A percentile compares a stretch with the other conserved stretches of the same genome.
Conservation (phyloP, 2,888 invertebrate species). For the Protonemura montana region DNA sequence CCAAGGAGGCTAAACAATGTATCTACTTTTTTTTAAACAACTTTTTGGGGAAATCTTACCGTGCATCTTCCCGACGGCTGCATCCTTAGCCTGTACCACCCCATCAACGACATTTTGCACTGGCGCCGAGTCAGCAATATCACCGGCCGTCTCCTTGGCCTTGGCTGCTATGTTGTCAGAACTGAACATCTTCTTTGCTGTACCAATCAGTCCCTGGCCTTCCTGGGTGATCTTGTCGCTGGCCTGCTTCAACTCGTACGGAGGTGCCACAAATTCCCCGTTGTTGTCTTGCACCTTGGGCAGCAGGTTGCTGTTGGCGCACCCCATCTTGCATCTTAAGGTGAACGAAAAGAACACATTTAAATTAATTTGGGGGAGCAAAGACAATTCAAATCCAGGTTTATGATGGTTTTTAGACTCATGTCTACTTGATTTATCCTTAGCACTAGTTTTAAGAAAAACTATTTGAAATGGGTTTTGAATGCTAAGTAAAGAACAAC, state of each 20-base stretch:
- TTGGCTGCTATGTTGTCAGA: slow-evolving; percentile 19
- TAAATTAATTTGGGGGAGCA: no score
- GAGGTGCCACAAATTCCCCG: slow-evolving; percentile 34
- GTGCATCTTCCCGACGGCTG: slow-evolving; percentile 15
- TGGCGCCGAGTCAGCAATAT: slow-evolving; percentile 21
- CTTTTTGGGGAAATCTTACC: no score
- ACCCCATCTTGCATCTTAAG: slow-evolving; percentile 2
- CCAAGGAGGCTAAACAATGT: no score
- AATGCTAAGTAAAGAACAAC: no score
- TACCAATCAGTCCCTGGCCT: slow-evolving; percentile 24
- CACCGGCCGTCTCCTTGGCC: slow-evolving; percentile 23
- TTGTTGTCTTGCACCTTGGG: background rate
- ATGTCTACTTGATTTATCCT: no score
- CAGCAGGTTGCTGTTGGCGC: slow-evolving; percentile 33
- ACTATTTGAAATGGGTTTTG: no score
- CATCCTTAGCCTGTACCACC: slow-evolving; percentile 13
- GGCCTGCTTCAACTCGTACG: slow-evolving; percentile 37
- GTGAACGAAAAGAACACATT: no score
- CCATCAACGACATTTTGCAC: slow-evolving; percentile 33
- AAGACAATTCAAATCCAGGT: no score
- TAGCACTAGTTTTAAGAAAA: no score
- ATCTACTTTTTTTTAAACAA: no score
- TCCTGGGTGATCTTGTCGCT: slow-evolving; percentile 30
- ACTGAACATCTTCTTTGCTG: slow-evolving; percentile 33
- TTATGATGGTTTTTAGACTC: no score